A percentile compares a stretch with the other conserved stretches of the same genome.
Evolutionary conservation across 2,113 vertebrate species (phyloP).

Genomic region (Peromyscus californicus): DNA sequence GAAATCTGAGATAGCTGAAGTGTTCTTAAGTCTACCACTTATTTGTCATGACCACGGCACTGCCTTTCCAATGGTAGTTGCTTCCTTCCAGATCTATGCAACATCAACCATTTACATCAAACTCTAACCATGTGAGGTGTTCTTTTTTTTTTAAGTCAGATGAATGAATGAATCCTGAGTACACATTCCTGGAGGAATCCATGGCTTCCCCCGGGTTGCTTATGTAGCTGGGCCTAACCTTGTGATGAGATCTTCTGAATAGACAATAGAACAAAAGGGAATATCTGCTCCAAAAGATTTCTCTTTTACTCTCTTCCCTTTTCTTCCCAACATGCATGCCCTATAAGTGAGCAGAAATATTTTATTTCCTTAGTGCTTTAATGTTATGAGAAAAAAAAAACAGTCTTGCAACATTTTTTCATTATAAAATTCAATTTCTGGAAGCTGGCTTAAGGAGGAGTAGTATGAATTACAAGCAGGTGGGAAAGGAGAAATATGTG

Average conservation of each 20-base stretch:
- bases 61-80: not conserved
- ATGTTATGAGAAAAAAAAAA: slow-evolving; percentile 26
- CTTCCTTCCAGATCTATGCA: not conserved
- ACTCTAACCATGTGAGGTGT: not conserved
- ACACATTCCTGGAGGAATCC: slow-evolving; percentile 6
- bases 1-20: not conserved
- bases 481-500: slow-evolving; percentile 6
- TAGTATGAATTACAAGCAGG: slow-evolving; percentile 67
- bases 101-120: slow-evolving; percentile 24
- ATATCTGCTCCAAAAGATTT: not conserved
- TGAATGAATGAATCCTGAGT: not conserved
- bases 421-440: slow-evolving; percentile 68
- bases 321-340: fast-evolving
- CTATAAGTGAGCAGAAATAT: not conserved
- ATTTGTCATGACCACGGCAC: not conserved
- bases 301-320: not conserved
- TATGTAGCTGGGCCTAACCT: not conserved
- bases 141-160: not conserved
- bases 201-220: not conserved
- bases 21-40: not conserved
- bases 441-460: not conserved
- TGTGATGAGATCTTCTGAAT: not conserved
- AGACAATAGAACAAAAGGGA: not conserved
- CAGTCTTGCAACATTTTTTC: slow-evolving; percentile 44
- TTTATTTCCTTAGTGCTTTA: not conserved